Percentiles rank a stretch among this genome's conserved stretches.
phyloP scores from a whole-genome alignment of 2,888 invertebrate genomes.

The Cryptus armator region DNA sequence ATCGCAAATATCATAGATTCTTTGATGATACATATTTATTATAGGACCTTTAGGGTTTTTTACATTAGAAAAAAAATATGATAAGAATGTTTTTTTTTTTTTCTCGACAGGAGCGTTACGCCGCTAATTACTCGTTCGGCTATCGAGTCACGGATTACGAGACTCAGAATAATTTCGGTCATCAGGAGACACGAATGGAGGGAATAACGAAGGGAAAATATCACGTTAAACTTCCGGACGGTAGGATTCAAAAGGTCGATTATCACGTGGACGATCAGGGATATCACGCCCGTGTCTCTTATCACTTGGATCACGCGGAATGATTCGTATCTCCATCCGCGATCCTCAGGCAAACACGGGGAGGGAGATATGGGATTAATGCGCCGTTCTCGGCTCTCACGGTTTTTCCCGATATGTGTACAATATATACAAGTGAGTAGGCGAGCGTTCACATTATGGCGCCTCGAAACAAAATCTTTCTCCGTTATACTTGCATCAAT shows the following conservation, averaged over 20 bases:
- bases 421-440: background rate
- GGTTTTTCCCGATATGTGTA: conserved; percentile 16
- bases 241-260: conserved; percentile 91
- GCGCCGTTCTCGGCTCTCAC: background rate
- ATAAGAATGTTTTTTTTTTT: conserved; percentile 37
- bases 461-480: conserved; percentile 39
- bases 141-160: conserved; percentile 91
- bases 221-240: conserved; percentile 92
- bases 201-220: conserved; percentile 91
- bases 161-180: conserved; percentile 92
- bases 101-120: conserved; percentile 87
- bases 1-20: too few species aligned
- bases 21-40: too few species aligned
- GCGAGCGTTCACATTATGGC: background rate
- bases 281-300: conserved; percentile 92
- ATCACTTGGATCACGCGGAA: conserved; percentile 78
- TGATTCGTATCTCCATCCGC: conserved; percentile 5
- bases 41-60: too few species aligned
- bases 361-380: too few species aligned
- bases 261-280: conserved; percentile 92
- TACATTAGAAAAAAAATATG: background rate
- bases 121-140: conserved; percentile 86
- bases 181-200: conserved; percentile 90
- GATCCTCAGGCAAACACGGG: background rate
- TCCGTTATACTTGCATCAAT: conserved; percentile 57